Evolutionary conservation across 2,113 vertebrate species (phyloP).

Genomic region (Calypte anna): DNA sequence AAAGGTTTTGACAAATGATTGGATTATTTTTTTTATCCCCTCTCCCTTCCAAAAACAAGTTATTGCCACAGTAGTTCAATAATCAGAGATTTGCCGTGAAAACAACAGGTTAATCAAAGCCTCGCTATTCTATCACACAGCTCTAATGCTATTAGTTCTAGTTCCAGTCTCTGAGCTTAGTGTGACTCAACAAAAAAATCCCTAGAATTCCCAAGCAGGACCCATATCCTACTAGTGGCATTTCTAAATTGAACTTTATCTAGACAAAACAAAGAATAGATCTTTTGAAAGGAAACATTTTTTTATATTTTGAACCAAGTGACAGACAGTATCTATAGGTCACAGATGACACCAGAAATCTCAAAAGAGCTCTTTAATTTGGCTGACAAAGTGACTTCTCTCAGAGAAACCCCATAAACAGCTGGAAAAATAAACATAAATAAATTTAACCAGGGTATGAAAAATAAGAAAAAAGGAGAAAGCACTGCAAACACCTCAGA

Average conservation of each 20-base stretch:
- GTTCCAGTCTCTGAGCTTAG: slow-evolving; percentile 15
- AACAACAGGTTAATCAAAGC: slow-evolving; percentile 13
- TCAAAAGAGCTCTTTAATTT: slow-evolving; percentile 56
- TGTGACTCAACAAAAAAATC: slow-evolving; percentile 9
- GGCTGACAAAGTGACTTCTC: slow-evolving; percentile 17
- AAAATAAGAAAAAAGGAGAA: slow-evolving; percentile 22
- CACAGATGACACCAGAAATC: slow-evolving; percentile 51
- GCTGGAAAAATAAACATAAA: slow-evolving; percentile 42
- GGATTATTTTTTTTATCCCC: neutral
- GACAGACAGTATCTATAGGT: slow-evolving; percentile 21
- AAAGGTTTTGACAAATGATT: neutral
- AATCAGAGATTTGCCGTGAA: neutral
- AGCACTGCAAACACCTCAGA: neutral
- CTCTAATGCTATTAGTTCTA: slow-evolving; percentile 25
- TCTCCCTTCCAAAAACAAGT: neutral
- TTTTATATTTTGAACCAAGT: slow-evolving; percentile 35
- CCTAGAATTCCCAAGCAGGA: slow-evolving; percentile 19
- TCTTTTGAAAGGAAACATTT: neutral
- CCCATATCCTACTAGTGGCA: neutral
- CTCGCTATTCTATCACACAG: neutral
- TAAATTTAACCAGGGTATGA: neutral
- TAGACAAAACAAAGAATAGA: neutral
- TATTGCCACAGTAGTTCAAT: neutral
- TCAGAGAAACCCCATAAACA: slow-evolving; percentile 29
- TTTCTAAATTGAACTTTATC: slow-evolving; percentile 37